These are phyloP conservation scores for Anarhynchus alexandrinus DNA, from an alignment of 2,113 vertebrate genomes.

Conservation along the genomic window DNA sequence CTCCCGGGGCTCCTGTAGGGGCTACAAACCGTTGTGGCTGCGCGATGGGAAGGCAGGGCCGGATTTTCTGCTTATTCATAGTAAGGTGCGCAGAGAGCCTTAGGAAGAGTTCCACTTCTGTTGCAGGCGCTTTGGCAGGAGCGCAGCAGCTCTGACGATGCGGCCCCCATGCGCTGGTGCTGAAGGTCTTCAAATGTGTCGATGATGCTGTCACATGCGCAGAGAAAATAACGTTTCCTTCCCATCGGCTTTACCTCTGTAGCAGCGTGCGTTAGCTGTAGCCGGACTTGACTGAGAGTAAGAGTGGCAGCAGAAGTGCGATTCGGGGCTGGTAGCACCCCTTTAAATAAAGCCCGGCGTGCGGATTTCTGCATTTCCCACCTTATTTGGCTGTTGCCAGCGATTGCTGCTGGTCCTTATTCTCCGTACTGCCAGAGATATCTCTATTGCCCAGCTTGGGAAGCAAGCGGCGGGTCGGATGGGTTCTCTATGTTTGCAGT, in stretches of 20 bases:
- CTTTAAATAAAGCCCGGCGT: background rate
- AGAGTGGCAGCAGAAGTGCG: background rate
- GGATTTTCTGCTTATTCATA: background rate
- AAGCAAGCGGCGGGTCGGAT: background rate
- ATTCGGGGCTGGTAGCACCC: background rate
- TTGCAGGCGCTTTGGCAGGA: background rate
- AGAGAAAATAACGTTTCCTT: background rate
- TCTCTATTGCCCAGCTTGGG: conserved; percentile 5
- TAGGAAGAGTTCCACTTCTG: background rate
- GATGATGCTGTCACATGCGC: background rate
- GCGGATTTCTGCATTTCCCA: background rate
- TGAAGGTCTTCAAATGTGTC: background rate
- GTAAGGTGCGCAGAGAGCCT: background rate
- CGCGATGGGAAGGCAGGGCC: background rate
- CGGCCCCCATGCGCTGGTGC: background rate
- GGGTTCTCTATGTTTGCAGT: background rate
- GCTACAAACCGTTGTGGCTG: background rate
- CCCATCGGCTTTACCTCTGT: background rate
- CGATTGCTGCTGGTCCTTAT: background rate
- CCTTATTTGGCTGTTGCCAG: background rate
- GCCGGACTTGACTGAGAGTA: background rate
- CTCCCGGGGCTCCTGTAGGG: background rate
- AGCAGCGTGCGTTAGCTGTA: background rate
- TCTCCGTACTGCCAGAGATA: background rate
- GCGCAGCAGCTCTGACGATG: background rate